Base-by-base conservation (phyloP, 2,888 invertebrate species). In the Allophyes oxyacanthae region DNA sequence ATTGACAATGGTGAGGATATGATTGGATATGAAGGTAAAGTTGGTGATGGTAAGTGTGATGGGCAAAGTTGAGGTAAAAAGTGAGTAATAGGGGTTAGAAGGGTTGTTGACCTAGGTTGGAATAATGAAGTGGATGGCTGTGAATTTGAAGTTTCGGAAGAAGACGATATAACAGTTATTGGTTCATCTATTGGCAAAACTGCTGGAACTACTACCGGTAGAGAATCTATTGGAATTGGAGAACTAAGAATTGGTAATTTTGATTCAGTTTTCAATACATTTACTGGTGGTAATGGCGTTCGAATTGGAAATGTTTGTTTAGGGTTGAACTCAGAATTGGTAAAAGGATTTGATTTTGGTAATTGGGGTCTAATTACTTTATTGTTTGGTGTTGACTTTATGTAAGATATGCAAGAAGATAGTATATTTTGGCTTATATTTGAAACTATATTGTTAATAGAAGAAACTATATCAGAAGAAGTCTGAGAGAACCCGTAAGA, bases 31-130 rank as follows among this genome's bases (percentile, higher is more conserved):
- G 58, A 33, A 10, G 72, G 64, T 15, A 75, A 41, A 15, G 7
- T 11, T 11, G 73, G 72, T 13, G 68, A 60, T 7, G 75, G 72
- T 8, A 75, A 40, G 1, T 15, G 14, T 34, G 61, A 48, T 7
- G 75, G 62, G 9, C 59, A 56, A 5, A 34, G 8, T 10, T 15
- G 44, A 6, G 61, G 42, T 45, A 57, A 11, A 38, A 30, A 49
- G 14, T 53, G 48, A 2, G 33, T n/a, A 0, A 49, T 11, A 9
- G 43, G 38, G 0, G 62, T 42, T 10, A 37, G 0, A 9, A 30
- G 0, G n/a, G 36, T 0, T 0, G 2, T n/a, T 37, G 15, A 8
- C 7, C 14, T 15, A 6, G 54, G 11, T 1, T 40, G 38, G 13
- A 28, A 2, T 10, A 20, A 9, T 32, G 11, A n/a, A 6, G 10